Evolutionary conservation across 2,113 vertebrate genomes (phyloP).

Genomic region (Cichladusa arquata): DNA sequence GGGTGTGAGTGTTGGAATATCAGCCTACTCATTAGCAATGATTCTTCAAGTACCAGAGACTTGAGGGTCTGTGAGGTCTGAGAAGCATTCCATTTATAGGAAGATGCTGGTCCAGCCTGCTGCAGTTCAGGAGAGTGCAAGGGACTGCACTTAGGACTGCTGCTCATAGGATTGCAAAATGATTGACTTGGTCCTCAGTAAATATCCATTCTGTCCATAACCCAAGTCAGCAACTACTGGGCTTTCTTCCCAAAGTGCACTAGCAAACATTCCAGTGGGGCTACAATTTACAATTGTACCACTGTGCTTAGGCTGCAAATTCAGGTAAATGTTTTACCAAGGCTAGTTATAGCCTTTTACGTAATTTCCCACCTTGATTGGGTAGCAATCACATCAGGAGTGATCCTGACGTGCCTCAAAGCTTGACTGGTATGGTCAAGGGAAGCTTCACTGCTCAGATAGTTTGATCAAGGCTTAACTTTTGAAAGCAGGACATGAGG

Average conservation of each 20-base stretch:
- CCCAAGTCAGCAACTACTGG: background rate
- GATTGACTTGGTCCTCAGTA: background rate
- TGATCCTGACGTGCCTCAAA: background rate
- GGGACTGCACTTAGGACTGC: background rate
- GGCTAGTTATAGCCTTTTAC: too few species aligned
- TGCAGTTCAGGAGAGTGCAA: background rate
- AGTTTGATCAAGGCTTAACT: background rate
- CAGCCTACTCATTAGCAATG: background rate
- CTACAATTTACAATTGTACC: background rate
- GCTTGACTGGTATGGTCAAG: background rate
- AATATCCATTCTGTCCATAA: background rate
- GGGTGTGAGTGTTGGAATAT: background rate
- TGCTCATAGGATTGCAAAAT: background rate
- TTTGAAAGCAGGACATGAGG: background rate
- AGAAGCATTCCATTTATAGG: too few species aligned
- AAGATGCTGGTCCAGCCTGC: background rate
- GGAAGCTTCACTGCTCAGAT: background rate
- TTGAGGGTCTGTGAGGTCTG: background rate
- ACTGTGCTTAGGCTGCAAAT: background rate
- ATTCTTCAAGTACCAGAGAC: background rate
- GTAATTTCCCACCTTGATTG: background rate
- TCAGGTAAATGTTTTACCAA: background rate
- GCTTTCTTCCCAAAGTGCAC: background rate
- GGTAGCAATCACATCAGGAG: background rate
- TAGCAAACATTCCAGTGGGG: background rate